A percentile compares a stretch with the other conserved stretches of the same genome.
Evolutionary conservation across 53 echinoderm and acorn worm genomes (phyloP).

Genomic region (Echinometra lucunter): DNA sequence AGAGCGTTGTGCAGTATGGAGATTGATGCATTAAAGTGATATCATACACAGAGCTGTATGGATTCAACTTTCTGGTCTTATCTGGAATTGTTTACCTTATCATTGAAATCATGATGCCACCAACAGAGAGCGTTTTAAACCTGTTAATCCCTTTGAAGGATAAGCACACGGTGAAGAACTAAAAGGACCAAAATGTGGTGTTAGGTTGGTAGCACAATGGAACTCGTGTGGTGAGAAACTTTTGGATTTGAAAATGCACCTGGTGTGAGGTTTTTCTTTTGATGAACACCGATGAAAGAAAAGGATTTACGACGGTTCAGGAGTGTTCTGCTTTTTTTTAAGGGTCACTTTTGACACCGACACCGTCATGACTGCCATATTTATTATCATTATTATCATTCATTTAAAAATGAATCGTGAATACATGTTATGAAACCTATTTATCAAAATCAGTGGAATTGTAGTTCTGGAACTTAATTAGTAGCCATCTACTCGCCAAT

Average conservation of each 20-base stretch:
- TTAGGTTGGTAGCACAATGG: not conserved
- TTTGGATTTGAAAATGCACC: not conserved
- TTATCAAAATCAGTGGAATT: not conserved
- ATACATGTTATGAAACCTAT: not conserved
- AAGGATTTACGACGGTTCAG: not conserved
- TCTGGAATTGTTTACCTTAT: not conserved
- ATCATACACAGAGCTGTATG: no score
- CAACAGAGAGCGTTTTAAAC: not conserved
- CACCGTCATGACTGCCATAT: not conserved
- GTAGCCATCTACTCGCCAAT: not conserved
- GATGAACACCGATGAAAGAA: slow-evolving; percentile 11
- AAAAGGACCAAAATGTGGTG: slow-evolving; percentile 1
- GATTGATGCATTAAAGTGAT: not conserved
- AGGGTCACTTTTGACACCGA: not conserved
- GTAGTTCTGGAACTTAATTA: not conserved
- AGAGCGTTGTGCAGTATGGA: no score
- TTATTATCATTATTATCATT: no score
- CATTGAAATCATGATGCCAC: not conserved
- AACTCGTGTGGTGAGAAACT: not conserved
- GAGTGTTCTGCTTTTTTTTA: not conserved
- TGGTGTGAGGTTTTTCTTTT: not conserved
- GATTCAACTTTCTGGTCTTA: no score
- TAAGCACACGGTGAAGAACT: not conserved
- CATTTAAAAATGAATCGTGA: not conserved
- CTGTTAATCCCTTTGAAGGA: not conserved